A percentile compares a stretch with the other conserved stretches of the same genome.
Evolutionary conservation across 2,113 vertebrate species (phyloP).

Genomic region (Corydoras maculifer): DNA sequence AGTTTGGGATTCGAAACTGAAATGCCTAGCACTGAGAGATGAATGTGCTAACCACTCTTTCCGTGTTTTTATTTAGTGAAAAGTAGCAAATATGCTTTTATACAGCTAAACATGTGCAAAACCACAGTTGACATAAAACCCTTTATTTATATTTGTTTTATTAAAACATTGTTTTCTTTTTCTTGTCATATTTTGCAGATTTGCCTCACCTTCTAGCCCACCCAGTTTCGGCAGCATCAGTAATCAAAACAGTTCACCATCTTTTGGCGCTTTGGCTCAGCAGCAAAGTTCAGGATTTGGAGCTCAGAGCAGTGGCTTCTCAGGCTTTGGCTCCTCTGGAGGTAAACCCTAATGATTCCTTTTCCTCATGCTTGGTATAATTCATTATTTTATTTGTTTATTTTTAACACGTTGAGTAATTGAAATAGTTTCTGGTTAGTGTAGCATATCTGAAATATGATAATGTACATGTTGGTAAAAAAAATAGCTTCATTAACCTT

Average conservation of each 20-base stretch:
- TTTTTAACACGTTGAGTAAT: background rate
- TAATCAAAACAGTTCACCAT: conserved; percentile 68
- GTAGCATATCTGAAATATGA: no score
- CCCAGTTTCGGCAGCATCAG: conserved; percentile 79
- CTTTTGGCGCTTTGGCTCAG: conserved; percentile 80
- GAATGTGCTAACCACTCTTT: no score
- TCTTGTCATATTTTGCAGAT: conserved; percentile 59
- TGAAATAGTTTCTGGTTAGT: no score
- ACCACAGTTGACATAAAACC: background rate
- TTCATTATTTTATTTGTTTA: background rate
- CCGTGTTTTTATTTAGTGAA: no score
- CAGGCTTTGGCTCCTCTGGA: conserved; percentile 74
- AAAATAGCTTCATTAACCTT: no score
- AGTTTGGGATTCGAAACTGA: no score
- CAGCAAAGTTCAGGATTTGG: conserved; percentile 72
- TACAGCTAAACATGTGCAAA: no score
- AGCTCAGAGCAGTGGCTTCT: conserved; percentile 71
- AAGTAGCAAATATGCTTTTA: background rate
- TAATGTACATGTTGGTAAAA: no score
- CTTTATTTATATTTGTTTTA: background rate
- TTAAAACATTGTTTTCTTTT: background rate
- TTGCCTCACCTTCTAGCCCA: conserved; percentile 69
- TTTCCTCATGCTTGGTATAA: background rate
- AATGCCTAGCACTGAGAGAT: no score
- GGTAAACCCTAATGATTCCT: conserved; percentile 51